phyloP scores from a whole-genome alignment of 2,113 vertebrate genomes.

The Protobothrops mucrosquamatus region DNA sequence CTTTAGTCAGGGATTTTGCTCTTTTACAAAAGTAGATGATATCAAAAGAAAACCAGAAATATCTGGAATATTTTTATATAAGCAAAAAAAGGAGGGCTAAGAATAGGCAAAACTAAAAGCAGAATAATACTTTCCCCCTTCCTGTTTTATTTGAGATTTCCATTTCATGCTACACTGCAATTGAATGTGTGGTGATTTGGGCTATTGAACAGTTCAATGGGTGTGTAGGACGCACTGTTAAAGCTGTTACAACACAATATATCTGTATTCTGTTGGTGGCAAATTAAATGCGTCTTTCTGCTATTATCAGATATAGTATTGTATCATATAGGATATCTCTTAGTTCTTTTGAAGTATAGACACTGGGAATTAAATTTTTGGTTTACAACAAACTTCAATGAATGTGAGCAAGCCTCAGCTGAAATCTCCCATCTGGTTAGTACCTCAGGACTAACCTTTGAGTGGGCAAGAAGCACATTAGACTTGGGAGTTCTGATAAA shows the following conservation, averaged over 20 bases:
- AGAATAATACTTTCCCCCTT: background rate
- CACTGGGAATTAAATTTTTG: background rate
- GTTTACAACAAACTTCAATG: background rate
- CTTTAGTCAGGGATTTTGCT: background rate
- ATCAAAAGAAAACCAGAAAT: conserved; percentile 28
- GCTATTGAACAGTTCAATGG: background rate
- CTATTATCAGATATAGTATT: background rate
- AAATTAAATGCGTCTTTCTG: background rate
- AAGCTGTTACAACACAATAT: background rate
- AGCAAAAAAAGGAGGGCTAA: background rate
- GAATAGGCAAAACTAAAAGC: background rate
- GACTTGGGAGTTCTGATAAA: background rate
- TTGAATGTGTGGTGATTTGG: background rate
- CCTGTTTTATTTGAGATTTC: conserved; percentile 6
- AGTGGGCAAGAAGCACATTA: background rate
- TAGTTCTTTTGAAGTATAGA: background rate
- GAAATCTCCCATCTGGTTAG: background rate
- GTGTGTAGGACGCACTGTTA: background rate
- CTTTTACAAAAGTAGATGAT: conserved; percentile 14
- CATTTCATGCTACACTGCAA: background rate
- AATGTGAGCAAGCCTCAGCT: background rate
- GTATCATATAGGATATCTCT: background rate
- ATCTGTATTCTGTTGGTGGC: background rate
- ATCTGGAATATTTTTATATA: conserved; percentile 15
- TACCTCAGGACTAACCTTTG: background rate